These are phyloP conservation scores for Lottia gigantea DNA, from an alignment of 2,888 invertebrate species.

Conservation along the genomic window DNA sequence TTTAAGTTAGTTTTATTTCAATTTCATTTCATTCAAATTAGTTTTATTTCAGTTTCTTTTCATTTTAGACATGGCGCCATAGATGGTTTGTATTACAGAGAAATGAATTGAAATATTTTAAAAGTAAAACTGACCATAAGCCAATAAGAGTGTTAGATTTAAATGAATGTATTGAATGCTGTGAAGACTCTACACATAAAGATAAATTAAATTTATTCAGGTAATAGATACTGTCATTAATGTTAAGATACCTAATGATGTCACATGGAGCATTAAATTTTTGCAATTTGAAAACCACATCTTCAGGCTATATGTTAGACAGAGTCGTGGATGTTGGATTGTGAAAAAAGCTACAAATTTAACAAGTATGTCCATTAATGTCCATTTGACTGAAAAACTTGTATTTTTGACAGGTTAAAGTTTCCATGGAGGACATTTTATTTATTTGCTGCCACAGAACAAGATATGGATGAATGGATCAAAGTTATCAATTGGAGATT, in stretches of 20 bases:
- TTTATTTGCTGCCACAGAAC: conserved; percentile 53
- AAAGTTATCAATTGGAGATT: conserved; percentile 60
- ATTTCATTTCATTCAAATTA: too few species aligned
- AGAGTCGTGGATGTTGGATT: too few species aligned
- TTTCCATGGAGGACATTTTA: conserved; percentile 63
- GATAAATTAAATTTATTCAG: conserved; percentile 51
- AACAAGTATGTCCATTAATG: too few species aligned
- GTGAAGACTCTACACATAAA: conserved; percentile 35
- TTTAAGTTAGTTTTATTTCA: too few species aligned
- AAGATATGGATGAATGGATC: conserved; percentile 61
- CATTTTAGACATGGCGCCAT: conserved; percentile 57
- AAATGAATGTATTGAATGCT: conserved; percentile 56
- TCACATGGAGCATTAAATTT: too few species aligned
- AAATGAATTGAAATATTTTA: conserved; percentile 61
- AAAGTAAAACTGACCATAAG: conserved; percentile 46
- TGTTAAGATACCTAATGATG: too few species aligned
- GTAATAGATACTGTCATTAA: conserved; percentile 25
- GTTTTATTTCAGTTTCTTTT: not conserved
- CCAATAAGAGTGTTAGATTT: conserved; percentile 57
- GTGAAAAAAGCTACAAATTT: too few species aligned
- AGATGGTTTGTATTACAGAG: conserved; percentile 63
- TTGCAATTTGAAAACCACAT: too few species aligned
- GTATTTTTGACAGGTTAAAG: conserved; percentile 42
- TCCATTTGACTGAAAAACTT: too few species aligned
- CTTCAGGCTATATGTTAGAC: too few species aligned